Conservation (phyloP, 2,888 invertebrate species). For the Torymus auratus region DNA sequence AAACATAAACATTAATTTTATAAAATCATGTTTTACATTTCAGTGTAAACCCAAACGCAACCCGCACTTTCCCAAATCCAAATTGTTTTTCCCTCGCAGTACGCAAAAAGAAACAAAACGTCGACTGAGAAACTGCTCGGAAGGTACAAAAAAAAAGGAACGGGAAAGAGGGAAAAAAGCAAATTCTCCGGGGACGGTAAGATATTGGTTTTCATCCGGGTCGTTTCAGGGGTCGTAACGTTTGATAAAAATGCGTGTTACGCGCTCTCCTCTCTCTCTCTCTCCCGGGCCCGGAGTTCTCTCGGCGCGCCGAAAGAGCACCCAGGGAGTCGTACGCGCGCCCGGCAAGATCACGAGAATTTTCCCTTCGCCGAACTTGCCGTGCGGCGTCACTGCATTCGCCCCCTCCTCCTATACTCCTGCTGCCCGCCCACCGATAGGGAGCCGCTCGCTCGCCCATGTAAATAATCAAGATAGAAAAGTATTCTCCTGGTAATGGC, state of each 20-base stretch:
- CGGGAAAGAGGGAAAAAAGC: slow-evolving; percentile 46
- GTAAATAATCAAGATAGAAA: slow-evolving; percentile 54
- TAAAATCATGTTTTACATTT: no score
- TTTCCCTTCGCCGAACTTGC: slow-evolving; percentile 67
- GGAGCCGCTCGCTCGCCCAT: background rate
- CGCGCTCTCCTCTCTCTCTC: slow-evolving; percentile 65
- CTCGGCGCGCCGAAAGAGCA: slow-evolving; percentile 70
- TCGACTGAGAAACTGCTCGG: slow-evolving; percentile 64
- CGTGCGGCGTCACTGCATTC: slow-evolving; percentile 33
- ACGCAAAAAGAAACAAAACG: slow-evolving; percentile 50
- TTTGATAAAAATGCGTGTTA: slow-evolving; percentile 77
- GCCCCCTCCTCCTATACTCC: background rate
- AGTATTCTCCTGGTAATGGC: slow-evolving; percentile 20
- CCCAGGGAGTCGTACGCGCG: slow-evolving; percentile 73
- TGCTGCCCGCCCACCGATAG: slow-evolving; percentile 15
- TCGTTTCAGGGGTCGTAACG: slow-evolving; percentile 76
- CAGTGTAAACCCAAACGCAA: background rate
- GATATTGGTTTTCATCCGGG: slow-evolving; percentile 77
- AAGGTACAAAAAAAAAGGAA: slow-evolving; percentile 42
- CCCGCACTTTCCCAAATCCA: background rate
- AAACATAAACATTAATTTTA: no score
- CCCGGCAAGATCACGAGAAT: slow-evolving; percentile 74
- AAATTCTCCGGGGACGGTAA: slow-evolving; percentile 74
- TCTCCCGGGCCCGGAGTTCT: slow-evolving; percentile 64
- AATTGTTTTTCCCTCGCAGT: slow-evolving; percentile 12